Base-by-base conservation (phyloP, 2,797 vertebrate genomes). In the Bufotes viridis region DNA sequence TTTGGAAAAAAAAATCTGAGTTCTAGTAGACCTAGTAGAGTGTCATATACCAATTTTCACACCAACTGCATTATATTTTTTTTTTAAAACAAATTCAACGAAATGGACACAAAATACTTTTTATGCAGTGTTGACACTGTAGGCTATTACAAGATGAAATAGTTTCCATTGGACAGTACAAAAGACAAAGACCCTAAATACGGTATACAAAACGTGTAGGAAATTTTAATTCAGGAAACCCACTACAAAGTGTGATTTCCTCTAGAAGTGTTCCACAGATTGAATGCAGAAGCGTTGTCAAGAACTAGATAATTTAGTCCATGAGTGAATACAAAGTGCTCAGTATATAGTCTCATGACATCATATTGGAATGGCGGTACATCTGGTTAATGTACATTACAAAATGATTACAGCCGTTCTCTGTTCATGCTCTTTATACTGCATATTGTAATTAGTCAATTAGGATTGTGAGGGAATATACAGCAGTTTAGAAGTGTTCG, bases 341-440 rank as follows among this genome's bases (percentile, higher is more conserved):
- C 79, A 87, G 12, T 87, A 87, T 87, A 72, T 80, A 87, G 67
- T 18, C n/a, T 26, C 42, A 82, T 87, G 72, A 87, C 86, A 82
- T 82, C 78, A 87, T 75, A 75, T 74, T 15, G 79, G 79, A 87
- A 87, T 53, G 86, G 69, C 3, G 26, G n/a, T 24, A 72, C 69
- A 81, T 87, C 86, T 82, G 85, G 85, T 74, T 70, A 87, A 81
- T 87, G 85, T 87, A 70, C 42, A 85, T 78, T 78, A 78, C 55
- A 75, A 75, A 84, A 75, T 76, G 55, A 75, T 75, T 29, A 61
- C 70, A 84, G 75, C 29, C 4, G 65, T 26, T 78, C 60, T 86
- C 60, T 86, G 49, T 86, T 86, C 60, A 67, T 51, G 75, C 53
- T 86, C 22, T 86, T 78, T n/a, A 55, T 85, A 51, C 60, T 78